phyloP scores from a whole-genome alignment of 1,140 invertebrate species.

The Zophobas morio region DNA sequence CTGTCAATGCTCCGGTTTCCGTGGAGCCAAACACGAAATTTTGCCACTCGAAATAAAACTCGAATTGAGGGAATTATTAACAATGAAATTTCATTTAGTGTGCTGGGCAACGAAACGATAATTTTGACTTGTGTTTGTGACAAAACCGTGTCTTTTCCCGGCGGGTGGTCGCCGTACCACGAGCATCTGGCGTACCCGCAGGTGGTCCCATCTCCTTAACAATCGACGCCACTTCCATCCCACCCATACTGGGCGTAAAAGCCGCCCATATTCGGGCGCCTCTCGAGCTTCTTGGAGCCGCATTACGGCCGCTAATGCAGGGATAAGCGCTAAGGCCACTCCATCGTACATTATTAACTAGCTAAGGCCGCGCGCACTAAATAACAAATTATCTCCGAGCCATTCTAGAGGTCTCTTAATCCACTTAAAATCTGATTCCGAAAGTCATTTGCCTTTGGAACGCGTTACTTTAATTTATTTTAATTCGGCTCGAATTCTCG shows the following conservation, averaged over 20 bases:
- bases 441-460: constrained; percentile 1
- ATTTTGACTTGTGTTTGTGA: too few relatives aligned
- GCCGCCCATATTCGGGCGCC: too few relatives aligned
- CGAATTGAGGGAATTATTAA: too few relatives aligned
- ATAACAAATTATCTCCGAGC: constrained; percentile 22
- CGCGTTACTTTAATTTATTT: constrained; percentile 10
- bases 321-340: constrained; percentile 11
- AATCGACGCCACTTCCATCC: too few relatives aligned
- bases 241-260: too few relatives aligned
- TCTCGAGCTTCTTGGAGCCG: neutral
- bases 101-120: too few relatives aligned
- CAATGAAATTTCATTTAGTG: too few relatives aligned
- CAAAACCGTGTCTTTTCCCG: too few relatives aligned
- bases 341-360: constrained; percentile 17
- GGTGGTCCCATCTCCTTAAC: too few relatives aligned
- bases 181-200: too few relatives aligned
- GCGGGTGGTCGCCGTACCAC: too few relatives aligned
- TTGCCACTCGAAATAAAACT: too few relatives aligned
- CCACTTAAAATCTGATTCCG: constrained; percentile 26
- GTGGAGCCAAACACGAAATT: neutral
- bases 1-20: neutral
- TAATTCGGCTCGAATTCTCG: neutral
- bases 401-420: constrained; percentile 19
- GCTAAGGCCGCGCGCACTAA: constrained; percentile 7
- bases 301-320: neutral